phyloP scores from a whole-genome alignment of 2,888 invertebrate species.

The Trilocha varians region DNA sequence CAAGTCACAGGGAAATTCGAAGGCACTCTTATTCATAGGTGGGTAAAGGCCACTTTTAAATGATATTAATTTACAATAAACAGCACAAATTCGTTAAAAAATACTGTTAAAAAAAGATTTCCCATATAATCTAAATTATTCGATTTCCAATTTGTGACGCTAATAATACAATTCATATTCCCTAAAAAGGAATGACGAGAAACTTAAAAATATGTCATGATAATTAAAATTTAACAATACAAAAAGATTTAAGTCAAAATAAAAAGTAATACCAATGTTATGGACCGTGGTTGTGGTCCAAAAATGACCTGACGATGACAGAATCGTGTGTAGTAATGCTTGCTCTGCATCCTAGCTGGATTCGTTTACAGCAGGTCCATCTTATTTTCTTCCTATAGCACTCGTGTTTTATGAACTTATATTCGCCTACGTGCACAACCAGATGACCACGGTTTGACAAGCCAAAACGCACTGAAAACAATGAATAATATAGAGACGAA shows the following conservation, averaged over 20 bases:
- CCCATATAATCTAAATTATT: too few species aligned
- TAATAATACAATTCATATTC: too few species aligned
- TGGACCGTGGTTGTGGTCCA: slow-evolving; percentile 43
- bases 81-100: too few species aligned
- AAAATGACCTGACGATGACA: slow-evolving; percentile 41
- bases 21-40: too few species aligned
- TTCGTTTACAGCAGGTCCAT: slow-evolving; percentile 44
- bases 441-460: slow-evolving; percentile 50
- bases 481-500: too few species aligned
- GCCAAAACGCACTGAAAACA: slow-evolving; percentile 55
- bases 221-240: background rate
- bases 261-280: background rate
- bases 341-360: slow-evolving; percentile 47
- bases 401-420: slow-evolving; percentile 62
- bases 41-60: too few species aligned
- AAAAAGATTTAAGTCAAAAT: background rate
- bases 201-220: background rate
- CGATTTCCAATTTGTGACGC: too few species aligned
- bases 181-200: too few species aligned
- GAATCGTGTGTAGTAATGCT: slow-evolving; percentile 44
- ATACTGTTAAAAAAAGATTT: too few species aligned
- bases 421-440: slow-evolving; percentile 42
- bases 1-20: too few species aligned
- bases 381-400: slow-evolving; percentile 32
- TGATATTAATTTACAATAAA: too few species aligned